Conservation (phyloP, 2,797 vertebrate genomes). For the Coranthus polyacanthus region DNA sequence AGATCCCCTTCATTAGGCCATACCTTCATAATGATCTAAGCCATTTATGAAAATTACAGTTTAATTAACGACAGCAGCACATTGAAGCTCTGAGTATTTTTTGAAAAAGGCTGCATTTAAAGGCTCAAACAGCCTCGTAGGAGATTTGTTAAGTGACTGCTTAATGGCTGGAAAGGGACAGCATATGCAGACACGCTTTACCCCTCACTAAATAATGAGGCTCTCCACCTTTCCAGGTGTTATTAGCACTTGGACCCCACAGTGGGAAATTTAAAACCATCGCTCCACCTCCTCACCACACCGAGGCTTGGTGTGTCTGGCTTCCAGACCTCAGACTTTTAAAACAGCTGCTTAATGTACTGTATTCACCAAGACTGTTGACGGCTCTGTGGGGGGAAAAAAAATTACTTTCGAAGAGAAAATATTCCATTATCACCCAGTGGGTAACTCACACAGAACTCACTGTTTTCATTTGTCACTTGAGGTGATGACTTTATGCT, state of each 20-base stretch:
- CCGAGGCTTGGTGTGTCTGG: neutral
- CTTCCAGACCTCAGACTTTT: neutral
- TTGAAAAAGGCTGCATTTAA: conserved; percentile 7
- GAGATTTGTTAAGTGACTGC: conserved; percentile 30
- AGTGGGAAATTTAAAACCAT: conserved; percentile 21
- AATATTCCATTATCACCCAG: neutral
- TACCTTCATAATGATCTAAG: neutral
- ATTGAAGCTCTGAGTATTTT: neutral
- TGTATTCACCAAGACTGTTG: neutral
- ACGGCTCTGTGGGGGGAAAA: neutral
- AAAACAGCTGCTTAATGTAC: neutral
- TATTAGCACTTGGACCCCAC: conserved; percentile 15
- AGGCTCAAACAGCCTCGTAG: conserved; percentile 2
- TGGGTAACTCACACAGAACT: neutral
- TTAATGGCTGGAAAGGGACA: conserved; percentile 63
- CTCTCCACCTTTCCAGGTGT: conserved; percentile 69
- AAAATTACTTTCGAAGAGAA: neutral
- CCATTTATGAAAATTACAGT: neutral
- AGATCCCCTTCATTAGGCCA: conserved; percentile 4
- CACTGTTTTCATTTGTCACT: neutral
- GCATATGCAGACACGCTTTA: conserved; percentile 65
- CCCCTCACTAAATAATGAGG: conserved; percentile 60
- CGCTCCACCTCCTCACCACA: conserved; percentile 4
- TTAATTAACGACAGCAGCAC: conserved; percentile 1
- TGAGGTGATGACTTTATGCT: neutral